Conservation (phyloP, 2,888 invertebrate species). For the Diaphora mendica region DNA sequence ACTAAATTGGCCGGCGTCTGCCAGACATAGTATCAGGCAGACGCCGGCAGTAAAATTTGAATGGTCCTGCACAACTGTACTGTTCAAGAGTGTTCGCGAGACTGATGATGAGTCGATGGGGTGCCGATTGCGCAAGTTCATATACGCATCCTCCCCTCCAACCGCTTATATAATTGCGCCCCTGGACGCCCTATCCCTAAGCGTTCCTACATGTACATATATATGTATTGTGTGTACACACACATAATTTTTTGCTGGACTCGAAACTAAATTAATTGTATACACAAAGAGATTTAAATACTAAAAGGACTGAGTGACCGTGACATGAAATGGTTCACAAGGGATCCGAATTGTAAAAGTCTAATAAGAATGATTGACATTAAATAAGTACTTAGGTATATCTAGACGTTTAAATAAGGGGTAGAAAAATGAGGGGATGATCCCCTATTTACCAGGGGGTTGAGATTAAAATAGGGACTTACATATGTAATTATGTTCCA, state of each 20-base stretch:
- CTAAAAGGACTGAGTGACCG: background rate
- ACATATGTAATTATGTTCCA: background rate
- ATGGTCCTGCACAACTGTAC: background rate
- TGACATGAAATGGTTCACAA: background rate
- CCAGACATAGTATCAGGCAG: background rate
- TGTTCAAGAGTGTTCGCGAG: background rate
- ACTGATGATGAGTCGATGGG: background rate
- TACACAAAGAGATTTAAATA: background rate
- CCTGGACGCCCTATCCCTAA: background rate
- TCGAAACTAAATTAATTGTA: background rate
- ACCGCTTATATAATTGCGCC: constrained; percentile 5
- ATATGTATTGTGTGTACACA: background rate
- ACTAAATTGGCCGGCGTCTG: background rate
- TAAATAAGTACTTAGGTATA: background rate
- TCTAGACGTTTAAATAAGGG: background rate
- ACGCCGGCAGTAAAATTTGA: background rate
- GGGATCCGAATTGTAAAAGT: background rate
- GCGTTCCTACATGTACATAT: background rate
- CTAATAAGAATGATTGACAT: background rate
- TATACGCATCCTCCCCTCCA: background rate
- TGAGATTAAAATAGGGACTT: constrained; percentile 1
- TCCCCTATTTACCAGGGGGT: background rate
- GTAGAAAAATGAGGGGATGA: background rate
- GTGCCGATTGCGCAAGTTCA: constrained; percentile 3
- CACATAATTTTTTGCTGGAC: background rate